phyloP scores from a whole-genome alignment of 2,797 vertebrate species.

The Pangasius djambal region DNA sequence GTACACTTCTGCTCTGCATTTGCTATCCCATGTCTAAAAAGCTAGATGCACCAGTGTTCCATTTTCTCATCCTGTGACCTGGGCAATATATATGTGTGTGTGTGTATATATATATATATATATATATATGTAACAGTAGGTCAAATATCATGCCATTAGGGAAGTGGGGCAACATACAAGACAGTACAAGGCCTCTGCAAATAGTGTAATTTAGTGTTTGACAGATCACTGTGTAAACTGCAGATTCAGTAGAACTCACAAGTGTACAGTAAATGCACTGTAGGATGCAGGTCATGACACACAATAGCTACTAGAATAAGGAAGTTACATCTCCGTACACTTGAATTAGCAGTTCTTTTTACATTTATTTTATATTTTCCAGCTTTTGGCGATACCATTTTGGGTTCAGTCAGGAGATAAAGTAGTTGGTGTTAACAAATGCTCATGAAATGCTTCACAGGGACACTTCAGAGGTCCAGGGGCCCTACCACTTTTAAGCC shows the following conservation, averaged over 20 bases:
- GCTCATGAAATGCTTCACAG: neutral
- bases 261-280: neutral
- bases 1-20: neutral
- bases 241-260: neutral
- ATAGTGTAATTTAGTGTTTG: neutral
- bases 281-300: conserved; percentile 4
- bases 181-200: neutral
- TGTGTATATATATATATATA: too few species aligned
- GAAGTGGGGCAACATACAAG: neutral
- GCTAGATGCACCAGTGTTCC: neutral
- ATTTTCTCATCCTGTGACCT: neutral
- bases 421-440: neutral
- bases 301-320: neutral
- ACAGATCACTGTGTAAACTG: neutral
- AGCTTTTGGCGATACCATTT: too few species aligned
- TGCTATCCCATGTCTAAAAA: neutral
- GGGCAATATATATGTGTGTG: neutral
- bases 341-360: neutral
- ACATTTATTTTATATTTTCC: neutral
- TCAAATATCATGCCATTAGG: neutral
- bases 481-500: too few species aligned
- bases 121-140: neutral
- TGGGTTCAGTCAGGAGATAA: neutral
- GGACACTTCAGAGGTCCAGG: too few species aligned
- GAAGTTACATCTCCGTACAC: neutral